phyloP scores from a whole-genome alignment of 2,888 invertebrate species.

The Lithophane semibrunnea region DNA sequence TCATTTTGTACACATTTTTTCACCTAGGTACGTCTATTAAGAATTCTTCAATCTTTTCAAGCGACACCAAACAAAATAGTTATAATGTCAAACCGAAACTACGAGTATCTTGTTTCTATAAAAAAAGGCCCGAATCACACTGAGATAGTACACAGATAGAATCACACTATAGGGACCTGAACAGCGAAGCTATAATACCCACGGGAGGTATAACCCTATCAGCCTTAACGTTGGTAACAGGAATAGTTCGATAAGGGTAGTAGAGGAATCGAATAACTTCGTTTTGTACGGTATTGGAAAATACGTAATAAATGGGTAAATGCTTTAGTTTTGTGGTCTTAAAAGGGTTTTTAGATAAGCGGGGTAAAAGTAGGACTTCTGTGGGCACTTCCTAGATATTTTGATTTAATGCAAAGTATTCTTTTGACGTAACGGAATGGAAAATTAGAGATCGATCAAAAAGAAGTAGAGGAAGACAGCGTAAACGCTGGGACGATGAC shows the following conservation, averaged over 20 bases:
- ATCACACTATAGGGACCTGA: slow-evolving; percentile 60
- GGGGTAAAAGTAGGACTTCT: background rate
- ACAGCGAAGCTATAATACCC: slow-evolving; percentile 56
- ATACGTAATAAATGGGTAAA: slow-evolving; percentile 53
- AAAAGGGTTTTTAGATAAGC: slow-evolving; percentile 1
- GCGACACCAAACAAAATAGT: slow-evolving; percentile 14
- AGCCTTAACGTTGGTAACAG: slow-evolving; percentile 52
- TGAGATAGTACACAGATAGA: slow-evolving; percentile 50
- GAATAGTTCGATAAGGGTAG: slow-evolving; percentile 62
- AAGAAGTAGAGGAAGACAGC: no score
- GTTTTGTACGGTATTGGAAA: slow-evolving; percentile 45
- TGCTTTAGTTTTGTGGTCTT: slow-evolving; percentile 45
- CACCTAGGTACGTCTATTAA: no score
- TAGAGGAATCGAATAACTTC: slow-evolving; percentile 56
- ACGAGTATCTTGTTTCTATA: slow-evolving; percentile 43
- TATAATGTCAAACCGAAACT: slow-evolving; percentile 46
- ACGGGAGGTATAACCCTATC: slow-evolving; percentile 63
- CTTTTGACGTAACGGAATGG: no score
- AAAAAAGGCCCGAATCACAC: slow-evolving; percentile 49
- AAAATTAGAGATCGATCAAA: no score
- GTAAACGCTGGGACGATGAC: no score
- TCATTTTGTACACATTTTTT: no score
- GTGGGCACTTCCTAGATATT: background rate
- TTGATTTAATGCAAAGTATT: no score
- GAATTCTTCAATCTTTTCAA: background rate